Evolutionary conservation across 2,113 vertebrate species (phyloP), one percentile per base, ranked within the genome.

Genomic region (Oncorhynchus gorbuscha): DNA sequence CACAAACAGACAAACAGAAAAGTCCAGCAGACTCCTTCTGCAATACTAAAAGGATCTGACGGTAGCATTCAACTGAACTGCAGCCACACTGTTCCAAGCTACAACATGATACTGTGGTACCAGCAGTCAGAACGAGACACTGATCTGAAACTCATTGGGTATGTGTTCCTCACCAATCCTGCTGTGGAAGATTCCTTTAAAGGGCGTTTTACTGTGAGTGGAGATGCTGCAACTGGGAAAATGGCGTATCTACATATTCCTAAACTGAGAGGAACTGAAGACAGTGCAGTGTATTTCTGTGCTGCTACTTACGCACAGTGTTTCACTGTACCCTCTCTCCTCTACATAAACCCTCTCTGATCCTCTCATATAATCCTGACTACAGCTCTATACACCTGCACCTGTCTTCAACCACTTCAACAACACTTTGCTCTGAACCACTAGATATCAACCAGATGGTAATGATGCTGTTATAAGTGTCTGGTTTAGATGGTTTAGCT

Each of bases 251-350:
- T 92, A 7, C 84, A 87, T 1, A 62, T 90, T 12, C 30, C 58
- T 3, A 84, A 69, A 3, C 64, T 28, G 18, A 78, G 1, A 9
- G 55, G 69, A n/a, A 24, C 65, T 5, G 76, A 83, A 64, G 84
- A 91, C 74, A 83, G 64, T 0, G 85, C 78, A 24, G 83, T 80
- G 30, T 92, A 92, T 81, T 90, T 91, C 68, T 91, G 88, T 74
- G 88, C 91, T 62, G 86, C 84, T 1, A 35, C 81, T 76, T 0
- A 20, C 58, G 48, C 88, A 91, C 91, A 85, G 87, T 80, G 22
- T 16, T 68, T 51, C 74, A 86, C 12, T 51, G 77, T 16, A 26
- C 35, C 26, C 70, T 77, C 4, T 7, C 32, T 64, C 49, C 77
- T 72, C 3, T 78, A 83, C 89, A 89, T 82, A 91, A 90, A 89